Conservation (phyloP, 2,888 invertebrate genomes). For the Cantharis nigra region DNA sequence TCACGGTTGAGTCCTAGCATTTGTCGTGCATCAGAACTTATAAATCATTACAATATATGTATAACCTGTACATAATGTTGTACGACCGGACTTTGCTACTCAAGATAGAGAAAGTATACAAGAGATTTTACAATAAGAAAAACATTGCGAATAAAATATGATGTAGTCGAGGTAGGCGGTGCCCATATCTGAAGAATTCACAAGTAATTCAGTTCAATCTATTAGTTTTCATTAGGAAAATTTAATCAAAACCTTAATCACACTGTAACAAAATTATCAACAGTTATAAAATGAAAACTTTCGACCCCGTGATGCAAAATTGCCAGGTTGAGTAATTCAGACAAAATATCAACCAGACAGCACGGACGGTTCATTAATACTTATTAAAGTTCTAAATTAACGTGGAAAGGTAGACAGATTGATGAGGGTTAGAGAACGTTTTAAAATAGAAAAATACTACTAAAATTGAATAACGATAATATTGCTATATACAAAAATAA, state of each 20-base stretch:
- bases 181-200: not conserved
- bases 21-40: not conserved
- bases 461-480: not conserved
- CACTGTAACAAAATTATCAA: not conserved
- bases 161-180: not conserved
- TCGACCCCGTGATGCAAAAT: slow-evolving; percentile 4
- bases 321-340: slow-evolving; percentile 12
- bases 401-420: slow-evolving; percentile 7
- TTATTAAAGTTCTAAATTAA: slow-evolving; percentile 15
- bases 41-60: not conserved
- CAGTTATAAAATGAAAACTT: not conserved
- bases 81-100: not conserved
- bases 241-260: not conserved
- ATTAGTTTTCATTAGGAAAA: not conserved
- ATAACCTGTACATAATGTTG: not conserved
- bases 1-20: not conserved
- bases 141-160: not conserved
- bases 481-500: not conserved
- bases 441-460: not conserved
- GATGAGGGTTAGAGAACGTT: not conserved
- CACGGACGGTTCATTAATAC: slow-evolving; percentile 16
- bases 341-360: slow-evolving; percentile 16
- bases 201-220: not conserved
- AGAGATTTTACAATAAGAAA: not conserved
- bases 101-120: not conserved